Evolutionary conservation across 2,113 vertebrate species (phyloP).

Genomic region (Prinia subflava): DNA sequence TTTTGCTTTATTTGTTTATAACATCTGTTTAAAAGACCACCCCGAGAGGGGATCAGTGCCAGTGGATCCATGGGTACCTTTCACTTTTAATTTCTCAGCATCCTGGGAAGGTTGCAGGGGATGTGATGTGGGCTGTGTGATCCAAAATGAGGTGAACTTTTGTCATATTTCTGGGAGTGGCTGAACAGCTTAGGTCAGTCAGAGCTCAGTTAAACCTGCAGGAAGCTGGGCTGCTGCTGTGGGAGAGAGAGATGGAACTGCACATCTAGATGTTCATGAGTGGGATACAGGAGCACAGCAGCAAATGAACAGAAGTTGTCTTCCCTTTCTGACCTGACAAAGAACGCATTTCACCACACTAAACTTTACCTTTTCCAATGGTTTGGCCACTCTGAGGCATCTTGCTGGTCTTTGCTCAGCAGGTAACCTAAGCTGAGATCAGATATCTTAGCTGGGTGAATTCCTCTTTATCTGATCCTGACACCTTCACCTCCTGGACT

Average conservation of each 20-base stretch:
- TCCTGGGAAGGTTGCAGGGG: not conserved
- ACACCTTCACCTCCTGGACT: constrained; percentile 40
- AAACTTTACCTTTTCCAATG: constrained; percentile 1
- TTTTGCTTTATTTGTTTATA: constrained; percentile 37
- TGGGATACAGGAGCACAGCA: not conserved
- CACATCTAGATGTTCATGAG: not conserved
- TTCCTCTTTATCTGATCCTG: constrained; percentile 63
- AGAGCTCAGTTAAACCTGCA: not conserved
- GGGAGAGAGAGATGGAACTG: not conserved
- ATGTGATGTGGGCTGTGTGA: too few relatives aligned
- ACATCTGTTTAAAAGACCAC: not conserved
- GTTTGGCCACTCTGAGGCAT: not conserved
- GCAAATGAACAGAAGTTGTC: not conserved
- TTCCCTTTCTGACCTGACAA: not conserved
- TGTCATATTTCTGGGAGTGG: not conserved
- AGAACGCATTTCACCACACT: not conserved
- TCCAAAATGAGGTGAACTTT: not conserved
- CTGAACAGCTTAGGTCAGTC: not conserved
- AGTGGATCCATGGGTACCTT: not conserved
- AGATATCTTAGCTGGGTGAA: constrained; percentile 1
- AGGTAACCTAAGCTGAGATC: constrained; percentile 41
- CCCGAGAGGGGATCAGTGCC: not conserved
- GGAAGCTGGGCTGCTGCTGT: not conserved
- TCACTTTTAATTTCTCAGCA: not conserved
- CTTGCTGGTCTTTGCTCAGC: not conserved